A percentile compares a stretch with the other conserved stretches of the same genome.
These are phyloP conservation scores for Hapalemur alaotrensis DNA, from an alignment of 2,797 vertebrate species.

Conservation along the genomic window DNA sequence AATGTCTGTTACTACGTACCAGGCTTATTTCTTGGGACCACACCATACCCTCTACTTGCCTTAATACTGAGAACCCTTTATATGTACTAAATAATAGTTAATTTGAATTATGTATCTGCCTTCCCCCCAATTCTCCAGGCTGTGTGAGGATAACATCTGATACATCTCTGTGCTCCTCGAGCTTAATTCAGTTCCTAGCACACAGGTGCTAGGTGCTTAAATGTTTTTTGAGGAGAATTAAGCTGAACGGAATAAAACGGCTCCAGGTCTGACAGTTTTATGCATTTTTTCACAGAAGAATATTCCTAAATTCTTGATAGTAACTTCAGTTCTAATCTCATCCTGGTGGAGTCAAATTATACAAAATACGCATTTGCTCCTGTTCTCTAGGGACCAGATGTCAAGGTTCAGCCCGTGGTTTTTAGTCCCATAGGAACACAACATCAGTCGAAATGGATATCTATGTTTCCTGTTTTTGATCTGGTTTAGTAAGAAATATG, in stretches of 20 bases:
- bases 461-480: not conserved
- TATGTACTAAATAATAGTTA: not conserved
- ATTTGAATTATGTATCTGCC: not conserved
- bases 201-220: not conserved
- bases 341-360: not conserved
- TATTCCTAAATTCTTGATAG: not conserved
- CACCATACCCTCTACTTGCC: not conserved
- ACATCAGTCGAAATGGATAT: not conserved
- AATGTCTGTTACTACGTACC: not conserved
- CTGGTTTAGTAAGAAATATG: not conserved
- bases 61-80: not conserved
- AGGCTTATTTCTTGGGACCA: not conserved
- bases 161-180: not conserved
- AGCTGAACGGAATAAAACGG: not conserved
- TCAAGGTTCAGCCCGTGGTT: not conserved
- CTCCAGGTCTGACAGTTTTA: not conserved
- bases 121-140: not conserved
- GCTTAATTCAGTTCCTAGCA: not conserved
- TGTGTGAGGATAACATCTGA: not conserved
- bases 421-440: not conserved
- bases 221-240: not conserved
- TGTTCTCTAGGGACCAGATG: not conserved
- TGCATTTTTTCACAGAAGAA: not conserved
- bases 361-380: too few relatives aligned
- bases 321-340: not conserved